A percentile compares a stretch with the other conserved stretches of the same genome.
These are phyloP conservation scores for Notodonta ziczac DNA, from an alignment of 2,888 invertebrate genomes.

Conservation along the genomic window DNA sequence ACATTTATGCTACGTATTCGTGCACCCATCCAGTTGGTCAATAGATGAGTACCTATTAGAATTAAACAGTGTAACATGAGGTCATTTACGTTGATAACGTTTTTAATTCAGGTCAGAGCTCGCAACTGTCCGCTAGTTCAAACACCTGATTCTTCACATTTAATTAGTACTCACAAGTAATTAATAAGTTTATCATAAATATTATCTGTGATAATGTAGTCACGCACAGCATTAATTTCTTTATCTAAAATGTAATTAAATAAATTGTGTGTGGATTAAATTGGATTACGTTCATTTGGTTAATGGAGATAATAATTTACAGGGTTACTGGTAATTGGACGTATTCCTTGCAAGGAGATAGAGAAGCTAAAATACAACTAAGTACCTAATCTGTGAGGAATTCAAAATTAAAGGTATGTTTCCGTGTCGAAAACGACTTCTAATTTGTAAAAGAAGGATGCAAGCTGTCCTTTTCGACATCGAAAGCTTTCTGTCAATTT, in stretches of 20 bases:
- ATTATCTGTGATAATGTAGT: slow-evolving; percentile 52
- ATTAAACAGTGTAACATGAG: slow-evolving; percentile 6
- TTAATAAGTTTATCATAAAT: not conserved
- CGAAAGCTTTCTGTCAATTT: too few relatives aligned
- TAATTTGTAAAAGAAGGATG: too few relatives aligned
- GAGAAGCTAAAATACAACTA: too few relatives aligned
- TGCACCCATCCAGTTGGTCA: not conserved
- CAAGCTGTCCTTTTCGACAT: too few relatives aligned
- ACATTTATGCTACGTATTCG: not conserved
- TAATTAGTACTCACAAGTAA: not conserved
- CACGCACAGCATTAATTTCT: slow-evolving; percentile 52
- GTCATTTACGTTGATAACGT: slow-evolving; percentile 14
- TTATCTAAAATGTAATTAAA: slow-evolving; percentile 28
- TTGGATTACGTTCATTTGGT: not conserved
- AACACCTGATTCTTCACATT: slow-evolving; percentile 15
- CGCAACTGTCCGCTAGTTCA: slow-evolving; percentile 7
- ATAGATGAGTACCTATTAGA: not conserved
- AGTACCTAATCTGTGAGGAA: too few relatives aligned
- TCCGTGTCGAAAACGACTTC: too few relatives aligned
- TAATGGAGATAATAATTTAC: not conserved
- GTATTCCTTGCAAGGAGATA: too few relatives aligned
- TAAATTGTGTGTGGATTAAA: not conserved
- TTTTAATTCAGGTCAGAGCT: slow-evolving; percentile 23
- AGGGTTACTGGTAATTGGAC: too few relatives aligned
- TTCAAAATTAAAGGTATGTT: too few relatives aligned